Conservation (phyloP, 1,140 invertebrate genomes). For the Euwallacea fornicatus region DNA sequence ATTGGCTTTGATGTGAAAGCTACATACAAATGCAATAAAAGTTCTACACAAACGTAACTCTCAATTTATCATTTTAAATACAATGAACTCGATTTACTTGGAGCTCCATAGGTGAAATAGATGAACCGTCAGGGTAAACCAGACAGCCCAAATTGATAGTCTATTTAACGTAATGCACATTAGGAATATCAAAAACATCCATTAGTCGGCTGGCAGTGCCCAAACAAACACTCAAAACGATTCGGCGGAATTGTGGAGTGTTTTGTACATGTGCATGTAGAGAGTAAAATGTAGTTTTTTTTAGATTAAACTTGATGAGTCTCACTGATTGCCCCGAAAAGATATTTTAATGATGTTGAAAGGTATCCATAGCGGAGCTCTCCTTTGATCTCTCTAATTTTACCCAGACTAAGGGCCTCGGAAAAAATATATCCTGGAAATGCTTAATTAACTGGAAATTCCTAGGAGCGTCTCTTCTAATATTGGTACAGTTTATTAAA, state of each 20-base stretch:
- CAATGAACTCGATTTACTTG: conserved; percentile 1
- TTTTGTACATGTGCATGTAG: too few species aligned
- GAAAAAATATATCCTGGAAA: conserved; percentile 5
- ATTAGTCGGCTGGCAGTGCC: not conserved
- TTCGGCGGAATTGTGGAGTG: too few species aligned
- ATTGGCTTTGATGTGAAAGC: not conserved
- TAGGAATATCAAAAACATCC: conserved; percentile 5
- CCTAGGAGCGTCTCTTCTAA: conserved; percentile 7
- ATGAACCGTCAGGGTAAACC: not conserved
- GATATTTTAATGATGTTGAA: too few species aligned
- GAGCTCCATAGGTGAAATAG: not conserved
- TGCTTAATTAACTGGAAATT: conserved; percentile 24
- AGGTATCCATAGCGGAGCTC: not conserved
- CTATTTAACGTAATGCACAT: conserved; percentile 5
- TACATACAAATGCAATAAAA: not conserved
- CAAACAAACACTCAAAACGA: too few species aligned
- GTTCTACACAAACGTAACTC: not conserved
- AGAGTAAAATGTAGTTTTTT: too few species aligned
- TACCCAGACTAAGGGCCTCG: not conserved
- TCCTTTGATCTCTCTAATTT: not conserved
- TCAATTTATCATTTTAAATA: conserved; percentile 2
- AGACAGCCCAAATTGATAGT: conserved; percentile 4
- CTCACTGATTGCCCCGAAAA: too few species aligned
- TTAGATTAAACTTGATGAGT: too few species aligned
- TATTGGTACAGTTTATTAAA: conserved; percentile 18